Base-by-base conservation (phyloP, 2,888 invertebrate species). In the Xylota sylvarum region DNA sequence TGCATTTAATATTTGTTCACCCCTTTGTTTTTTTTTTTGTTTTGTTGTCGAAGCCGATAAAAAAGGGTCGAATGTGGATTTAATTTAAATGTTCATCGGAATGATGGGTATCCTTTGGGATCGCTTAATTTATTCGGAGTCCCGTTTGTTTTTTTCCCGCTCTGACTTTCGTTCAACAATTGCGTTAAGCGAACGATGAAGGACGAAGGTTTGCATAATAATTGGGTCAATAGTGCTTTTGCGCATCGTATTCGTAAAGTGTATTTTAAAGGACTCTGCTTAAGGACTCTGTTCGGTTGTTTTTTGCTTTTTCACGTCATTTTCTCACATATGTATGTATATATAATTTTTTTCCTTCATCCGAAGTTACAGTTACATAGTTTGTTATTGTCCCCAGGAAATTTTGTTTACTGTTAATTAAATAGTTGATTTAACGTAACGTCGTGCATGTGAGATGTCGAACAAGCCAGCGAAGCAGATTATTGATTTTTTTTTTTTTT, bases 201-300 rank as follows among this genome's bases (percentile, higher is more conserved):
- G 56, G 48, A 58, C 69, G 19, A 40, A 58, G 35, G 65, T 74
- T 64, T 84, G 80, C 84, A 76, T 85, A 80, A 58, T 80, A 85
- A 85, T 85, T 80, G 23, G 80, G 80, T 85, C 80, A 76, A 85
- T 79, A 37, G 46, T 55, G 40, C 55, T 74, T 60, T 65, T 67
- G 72, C 50, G 58, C 64, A 77, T 76, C 17, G 7, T 30, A 9
- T n/a, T 40, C n/a, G 40, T n/a, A 14, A 60, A 32, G 23, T 27
- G 43, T 19, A 9, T 30, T 52, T 50, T 40, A 23, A 56, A n/a
- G 40, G 43, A 14, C n/a, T 14, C n/a, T 6, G 27, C 14, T 50
- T 67, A 50, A 69, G 77, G 17, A 35, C 7, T 23, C 23, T 2
- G 23, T 23, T 23, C 23, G 9, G 27, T 65, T 12, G 48, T 58